These are phyloP conservation scores for Ceratina calcarata DNA, from an alignment of 1,140 invertebrate species.

Conservation along the genomic window DNA sequence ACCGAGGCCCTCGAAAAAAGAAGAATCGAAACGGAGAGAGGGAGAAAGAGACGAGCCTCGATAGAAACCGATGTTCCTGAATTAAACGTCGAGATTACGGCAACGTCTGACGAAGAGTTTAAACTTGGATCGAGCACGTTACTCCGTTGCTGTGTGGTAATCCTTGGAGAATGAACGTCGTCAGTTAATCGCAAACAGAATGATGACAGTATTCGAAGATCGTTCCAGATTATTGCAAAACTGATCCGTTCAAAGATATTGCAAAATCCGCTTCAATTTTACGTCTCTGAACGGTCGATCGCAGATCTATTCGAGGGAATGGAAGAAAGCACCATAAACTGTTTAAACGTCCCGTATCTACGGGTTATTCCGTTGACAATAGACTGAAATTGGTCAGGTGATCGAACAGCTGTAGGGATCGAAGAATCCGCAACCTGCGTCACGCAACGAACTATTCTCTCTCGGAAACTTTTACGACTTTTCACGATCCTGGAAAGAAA, in stretches of 20 bases:
- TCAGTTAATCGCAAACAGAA: neutral
- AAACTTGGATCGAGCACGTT: slow-evolving; percentile 19
- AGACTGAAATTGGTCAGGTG: neutral
- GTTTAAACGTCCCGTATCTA: neutral
- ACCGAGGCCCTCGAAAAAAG: slow-evolving; percentile 33
- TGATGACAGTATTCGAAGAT: neutral
- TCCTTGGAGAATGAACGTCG: neutral
- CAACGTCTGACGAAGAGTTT: slow-evolving; percentile 19
- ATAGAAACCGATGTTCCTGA: slow-evolving; percentile 27
- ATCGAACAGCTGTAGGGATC: neutral
- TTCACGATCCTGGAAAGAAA: neutral
- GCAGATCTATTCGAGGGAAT: too few species aligned
- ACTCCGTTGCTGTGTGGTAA: slow-evolving; percentile 20
- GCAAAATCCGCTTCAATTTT: too few species aligned
- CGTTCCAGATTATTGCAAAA: too few species aligned
- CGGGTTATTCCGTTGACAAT: neutral
- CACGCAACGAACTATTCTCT: neutral
- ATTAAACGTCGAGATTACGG: slow-evolving; percentile 41
- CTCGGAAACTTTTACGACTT: neutral
- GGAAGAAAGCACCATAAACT: neutral
- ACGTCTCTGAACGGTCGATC: too few species aligned
- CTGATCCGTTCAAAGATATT: too few species aligned
- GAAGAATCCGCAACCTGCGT: slow-evolving; percentile 9
- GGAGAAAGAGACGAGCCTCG: neutral
- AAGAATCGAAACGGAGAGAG: neutral